Base-by-base conservation (phyloP, 1,140 invertebrate species). In the Drosophila yakuba region DNA sequence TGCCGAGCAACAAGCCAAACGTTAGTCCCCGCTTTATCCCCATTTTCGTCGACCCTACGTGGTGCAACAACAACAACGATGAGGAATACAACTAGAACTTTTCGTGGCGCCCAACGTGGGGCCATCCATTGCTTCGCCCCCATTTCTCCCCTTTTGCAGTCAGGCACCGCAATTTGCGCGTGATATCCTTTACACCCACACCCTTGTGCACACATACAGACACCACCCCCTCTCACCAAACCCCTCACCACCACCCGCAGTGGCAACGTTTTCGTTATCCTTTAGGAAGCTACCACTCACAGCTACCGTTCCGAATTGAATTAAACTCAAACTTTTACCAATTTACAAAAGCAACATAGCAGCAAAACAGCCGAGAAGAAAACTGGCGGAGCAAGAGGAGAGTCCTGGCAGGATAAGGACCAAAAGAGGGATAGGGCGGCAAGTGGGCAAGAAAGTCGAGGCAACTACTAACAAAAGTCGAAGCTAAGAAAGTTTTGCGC, bases 241-340 rank as follows among this genome's bases (percentile, higher is more conserved):
- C 23, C 43, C 17, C 38, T 14, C 38, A 39, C 11, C 38, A 14
- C n/a, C 64, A 20, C 55, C 55, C 54, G 38, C 25, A 35, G 35
- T 32, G 41, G 45, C 51, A 50, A 48, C 61, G 56, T 71, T 84
- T 80, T 81, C 62, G 66, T 88, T 86, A 88, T 86, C 83, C 86
- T 69, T 76, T 78, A 85, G 90, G 90, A 91, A 91, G 81, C 84
- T 84, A 79, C 78, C 84, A 91, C 89, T 91, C 90, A 89, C 66
- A 89, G 89, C 89, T 83, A 75, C 79, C 85, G 82, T 91, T 91
- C 90, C 89, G 90, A 91, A 91, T 91, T 91, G 90, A 91, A 91
- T 91, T 91, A 91, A 91, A 91, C 89, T 83, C 78, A 86, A 91
- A 91, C 90, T 88, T 90, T 88, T 84, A 88, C 79, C 89, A 89